phyloP scores from a whole-genome alignment of 2,113 vertebrate species.

The Menura novaehollandiae region DNA sequence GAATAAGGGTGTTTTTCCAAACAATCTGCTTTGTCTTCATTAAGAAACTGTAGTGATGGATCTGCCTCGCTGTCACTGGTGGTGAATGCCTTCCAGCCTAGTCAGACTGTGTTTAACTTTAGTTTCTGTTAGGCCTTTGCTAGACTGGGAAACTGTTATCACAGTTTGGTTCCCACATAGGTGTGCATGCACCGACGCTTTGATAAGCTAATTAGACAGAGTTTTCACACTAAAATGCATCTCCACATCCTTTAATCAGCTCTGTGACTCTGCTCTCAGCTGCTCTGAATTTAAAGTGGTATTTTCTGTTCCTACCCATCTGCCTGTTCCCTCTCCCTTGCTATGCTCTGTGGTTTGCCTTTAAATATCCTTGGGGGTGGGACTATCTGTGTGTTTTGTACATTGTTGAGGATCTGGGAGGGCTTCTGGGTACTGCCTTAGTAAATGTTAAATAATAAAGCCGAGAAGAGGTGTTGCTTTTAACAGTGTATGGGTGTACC shows the following conservation, averaged over 20 bases:
- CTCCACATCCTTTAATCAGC: not conserved
- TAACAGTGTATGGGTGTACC: not conserved
- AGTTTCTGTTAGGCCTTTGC: constrained; percentile 12
- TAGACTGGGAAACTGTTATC: not conserved
- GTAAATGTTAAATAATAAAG: not conserved
- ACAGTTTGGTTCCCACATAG: constrained; percentile 26
- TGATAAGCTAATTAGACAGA: constrained; percentile 34
- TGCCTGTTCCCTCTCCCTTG: not conserved
- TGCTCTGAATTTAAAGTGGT: not conserved
- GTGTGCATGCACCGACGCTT: constrained; percentile 7
- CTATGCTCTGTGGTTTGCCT: not conserved
- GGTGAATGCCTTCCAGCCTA: not conserved
- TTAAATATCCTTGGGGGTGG: not conserved
- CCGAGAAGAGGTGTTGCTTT: not conserved
- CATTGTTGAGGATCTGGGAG: not conserved
- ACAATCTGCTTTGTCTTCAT: not conserved
- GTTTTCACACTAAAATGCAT: not conserved
- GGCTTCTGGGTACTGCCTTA: not conserved
- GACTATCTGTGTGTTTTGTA: not conserved
- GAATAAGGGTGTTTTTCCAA: not conserved
- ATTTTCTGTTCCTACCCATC: not conserved
- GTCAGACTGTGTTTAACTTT: not conserved
- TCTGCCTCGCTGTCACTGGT: not conserved
- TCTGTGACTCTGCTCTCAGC: not conserved
- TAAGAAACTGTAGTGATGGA: not conserved